A percentile compares a stretch with the other conserved stretches of the same genome.
Evolutionary conservation across 92 coral and sea anemone species (phyloP).

Genomic region (Hydrozoanthus gracilis): DNA sequence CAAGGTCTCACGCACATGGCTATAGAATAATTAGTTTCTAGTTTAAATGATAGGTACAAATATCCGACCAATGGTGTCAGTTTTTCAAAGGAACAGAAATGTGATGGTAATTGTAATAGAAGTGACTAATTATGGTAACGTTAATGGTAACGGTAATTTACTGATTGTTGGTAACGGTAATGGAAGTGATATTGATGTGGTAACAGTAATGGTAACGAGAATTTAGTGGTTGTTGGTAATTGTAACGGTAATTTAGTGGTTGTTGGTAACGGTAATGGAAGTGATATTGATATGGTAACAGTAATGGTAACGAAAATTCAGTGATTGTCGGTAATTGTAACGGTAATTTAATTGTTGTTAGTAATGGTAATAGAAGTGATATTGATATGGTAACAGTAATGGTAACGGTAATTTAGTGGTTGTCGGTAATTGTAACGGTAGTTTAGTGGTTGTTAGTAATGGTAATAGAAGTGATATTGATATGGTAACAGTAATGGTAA

Average conservation of each 20-base stretch:
- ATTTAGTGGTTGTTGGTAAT: too few species aligned
- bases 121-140: too few species aligned
- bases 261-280: neutral
- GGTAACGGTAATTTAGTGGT: neutral
- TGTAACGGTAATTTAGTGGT: too few species aligned
- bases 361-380: neutral
- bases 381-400: neutral
- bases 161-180: neutral
- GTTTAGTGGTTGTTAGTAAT: neutral
- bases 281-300: neutral
- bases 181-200: neutral
- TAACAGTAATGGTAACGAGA: neutral
- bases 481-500: neutral
- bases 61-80: too few species aligned
- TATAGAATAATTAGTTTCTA: too few species aligned
- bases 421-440: too few species aligned
- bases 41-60: too few species aligned
- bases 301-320: neutral
- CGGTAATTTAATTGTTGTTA: neutral
- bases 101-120: too few species aligned
- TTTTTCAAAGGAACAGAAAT: too few species aligned
- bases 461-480: neutral
- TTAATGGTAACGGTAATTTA: too few species aligned
- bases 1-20: slow-evolving; percentile 45
- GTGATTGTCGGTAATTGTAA: too few species aligned